These are phyloP conservation scores for Pantala flavescens DNA, from an alignment of 1,140 invertebrate genomes.

Conservation along the genomic window DNA sequence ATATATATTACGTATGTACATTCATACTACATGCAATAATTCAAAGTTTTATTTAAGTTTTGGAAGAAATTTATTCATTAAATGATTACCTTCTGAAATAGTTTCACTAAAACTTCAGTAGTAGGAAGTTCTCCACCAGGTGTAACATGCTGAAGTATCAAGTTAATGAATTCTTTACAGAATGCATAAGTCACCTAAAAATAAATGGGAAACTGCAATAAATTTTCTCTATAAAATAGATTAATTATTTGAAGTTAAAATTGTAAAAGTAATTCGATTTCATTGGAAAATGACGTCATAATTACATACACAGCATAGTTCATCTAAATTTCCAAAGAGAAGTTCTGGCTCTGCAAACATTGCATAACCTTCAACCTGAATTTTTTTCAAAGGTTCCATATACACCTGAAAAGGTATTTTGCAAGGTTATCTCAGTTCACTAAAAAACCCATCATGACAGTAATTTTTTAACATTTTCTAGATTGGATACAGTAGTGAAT, in stretches of 20 bases:
- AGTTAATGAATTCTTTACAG: constrained; percentile 52
- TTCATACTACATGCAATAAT: too few relatives aligned
- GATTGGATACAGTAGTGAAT: too few relatives aligned
- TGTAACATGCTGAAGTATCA: constrained; percentile 43
- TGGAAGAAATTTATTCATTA: too few relatives aligned
- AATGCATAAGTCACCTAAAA: constrained; percentile 54
- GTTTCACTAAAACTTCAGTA: constrained; percentile 44
- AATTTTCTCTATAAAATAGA: not conserved
- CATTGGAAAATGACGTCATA: not conserved
- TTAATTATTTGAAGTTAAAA: not conserved
- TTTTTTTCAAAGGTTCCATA: constrained; percentile 59
- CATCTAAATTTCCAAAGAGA: constrained; percentile 58
- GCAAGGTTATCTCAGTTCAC: too few relatives aligned
- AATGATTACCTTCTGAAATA: constrained; percentile 52
- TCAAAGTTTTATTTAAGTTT: too few relatives aligned
- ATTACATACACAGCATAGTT: constrained; percentile 50
- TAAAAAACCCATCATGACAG: too few relatives aligned
- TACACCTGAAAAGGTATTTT: constrained; percentile 43
- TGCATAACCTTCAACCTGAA: constrained; percentile 57
- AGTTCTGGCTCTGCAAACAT: constrained; percentile 59
- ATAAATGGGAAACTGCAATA: not conserved
- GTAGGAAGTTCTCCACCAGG: constrained; percentile 35
- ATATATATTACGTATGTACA: too few relatives aligned
- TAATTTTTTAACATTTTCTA: too few relatives aligned
- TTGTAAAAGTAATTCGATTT: not conserved